Base-by-base conservation (phyloP, 2,888 invertebrate genomes). In the Trachelus stipa region DNA sequence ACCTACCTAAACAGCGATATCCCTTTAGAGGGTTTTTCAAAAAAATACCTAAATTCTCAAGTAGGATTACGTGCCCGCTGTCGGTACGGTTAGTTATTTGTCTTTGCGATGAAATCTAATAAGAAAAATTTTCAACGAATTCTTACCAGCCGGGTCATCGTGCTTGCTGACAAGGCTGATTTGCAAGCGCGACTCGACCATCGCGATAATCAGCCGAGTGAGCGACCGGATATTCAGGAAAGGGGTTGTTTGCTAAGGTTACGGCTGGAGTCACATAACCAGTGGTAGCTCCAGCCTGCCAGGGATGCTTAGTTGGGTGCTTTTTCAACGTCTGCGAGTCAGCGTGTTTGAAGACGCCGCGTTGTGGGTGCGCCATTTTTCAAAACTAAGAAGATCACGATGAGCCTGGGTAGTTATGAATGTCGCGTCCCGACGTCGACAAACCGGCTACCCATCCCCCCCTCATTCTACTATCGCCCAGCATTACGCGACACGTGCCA, bases 321-420 rank as follows among this genome's bases (percentile, higher is more conserved):
- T 86, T 85, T 84, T 85, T 84, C 82, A 84, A 81, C 81, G 81
- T 76, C 81, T 81, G 75, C 82, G 83, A 86, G 77, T 86, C 86
- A 86, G 86, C 83, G 79, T 77, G 81, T 87, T 86, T 83, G 81
- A 84, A 83, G 82, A 82, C 79, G 81, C 71, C 77, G 82, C 33
- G 71, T 31, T 31, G 71, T 31, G 71, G 31, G 1, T 81, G 75
- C 81, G 83, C 81, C 82, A 84, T 85, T 83, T 84, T 84, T 85
- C 82, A 82, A 79, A 75, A 83, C 82, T 85, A 85, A 85, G 84
- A 85, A 83, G 85, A 84, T 85, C 82, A 83, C 23, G 56, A 56
- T 15, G 23, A 15, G 40, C 2, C 23, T 9, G 82, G 69, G 81
- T 83, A 82, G 84, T 85, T 83, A 84, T 84, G 84, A 84, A 83